Evolutionary conservation across 2,888 invertebrate species (phyloP).

Genomic region (Philopedon plagiatum): DNA sequence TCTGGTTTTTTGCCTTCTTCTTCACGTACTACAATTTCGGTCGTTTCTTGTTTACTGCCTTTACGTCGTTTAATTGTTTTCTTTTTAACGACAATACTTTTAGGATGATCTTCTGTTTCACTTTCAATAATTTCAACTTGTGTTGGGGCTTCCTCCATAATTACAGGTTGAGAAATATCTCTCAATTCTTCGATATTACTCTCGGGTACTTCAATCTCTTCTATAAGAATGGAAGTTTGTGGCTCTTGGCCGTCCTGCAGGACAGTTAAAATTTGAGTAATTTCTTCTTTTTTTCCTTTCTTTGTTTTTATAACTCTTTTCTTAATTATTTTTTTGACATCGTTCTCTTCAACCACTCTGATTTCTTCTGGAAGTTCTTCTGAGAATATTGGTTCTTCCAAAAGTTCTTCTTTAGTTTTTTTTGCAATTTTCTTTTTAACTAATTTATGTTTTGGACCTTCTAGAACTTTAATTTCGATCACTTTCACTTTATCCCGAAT

Average conservation of each 20-base stretch:
- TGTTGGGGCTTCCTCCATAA: conserved; percentile 62
- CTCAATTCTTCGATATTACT: conserved; percentile 50
- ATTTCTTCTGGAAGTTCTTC: conserved; percentile 51
- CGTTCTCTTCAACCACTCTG: conserved; percentile 52
- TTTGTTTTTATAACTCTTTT: conserved; percentile 68
- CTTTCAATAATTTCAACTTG: conserved; percentile 63
- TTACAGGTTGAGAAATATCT: conserved; percentile 61
- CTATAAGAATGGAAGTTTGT: conserved; percentile 62
- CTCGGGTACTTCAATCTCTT: conserved; percentile 62
- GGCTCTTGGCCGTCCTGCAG: conserved; percentile 61
- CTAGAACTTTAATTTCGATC: conserved; percentile 40
- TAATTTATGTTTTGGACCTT: conserved; percentile 52
- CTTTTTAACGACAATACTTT: conserved; percentile 63
- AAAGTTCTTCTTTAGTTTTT: conserved; percentile 53
- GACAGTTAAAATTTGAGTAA: conserved; percentile 55
- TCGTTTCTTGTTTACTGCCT: conserved; percentile 63
- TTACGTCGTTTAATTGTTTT: conserved; percentile 67
- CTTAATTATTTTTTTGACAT: conserved; percentile 60
- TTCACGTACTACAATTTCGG: conserved; percentile 62
- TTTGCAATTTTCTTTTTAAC: conserved; percentile 63
- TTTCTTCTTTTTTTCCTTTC: conserved; percentile 66
- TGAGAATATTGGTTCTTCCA: conserved; percentile 35
- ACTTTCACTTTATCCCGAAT: conserved; percentile 54
- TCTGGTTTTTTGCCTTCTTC: conserved; percentile 64
- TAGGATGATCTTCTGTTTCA: conserved; percentile 56